These are phyloP conservation scores for Drosophila sp. DNA, from an alignment of 1,140 invertebrate genomes.

Conservation along the genomic window DNA sequence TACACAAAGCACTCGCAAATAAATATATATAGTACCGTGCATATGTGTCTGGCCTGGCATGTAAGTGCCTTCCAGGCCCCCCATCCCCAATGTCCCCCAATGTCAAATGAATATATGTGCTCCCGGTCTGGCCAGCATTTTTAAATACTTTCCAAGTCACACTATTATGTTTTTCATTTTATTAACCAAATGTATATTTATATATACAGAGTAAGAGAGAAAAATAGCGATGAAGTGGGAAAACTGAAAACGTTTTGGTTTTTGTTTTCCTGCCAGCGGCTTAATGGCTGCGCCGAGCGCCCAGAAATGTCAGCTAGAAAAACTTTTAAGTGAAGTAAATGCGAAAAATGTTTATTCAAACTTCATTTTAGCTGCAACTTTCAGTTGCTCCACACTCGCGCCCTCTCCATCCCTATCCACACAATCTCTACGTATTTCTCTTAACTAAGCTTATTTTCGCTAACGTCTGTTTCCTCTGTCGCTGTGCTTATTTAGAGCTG, in stretches of 20 bases:
- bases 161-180: constrained; percentile 61
- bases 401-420: neutral
- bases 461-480: constrained; percentile 37
- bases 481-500: constrained; percentile 68
- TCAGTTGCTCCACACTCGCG: neutral
- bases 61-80: constrained; percentile 47
- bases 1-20: constrained; percentile 20
- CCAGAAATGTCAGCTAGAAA: constrained; percentile 71
- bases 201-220: constrained; percentile 9
- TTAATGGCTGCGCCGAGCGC: constrained; percentile 64
- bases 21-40: constrained; percentile 29
- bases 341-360: constrained; percentile 83
- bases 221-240: neutral
- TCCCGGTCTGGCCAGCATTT: constrained; percentile 55
- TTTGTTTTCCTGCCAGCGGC: constrained; percentile 51
- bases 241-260: constrained; percentile 59
- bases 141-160: constrained; percentile 76
- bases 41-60: constrained; percentile 49
- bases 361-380: constrained; percentile 78
- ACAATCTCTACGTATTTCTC: constrained; percentile 26
- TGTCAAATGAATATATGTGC: constrained; percentile 5
- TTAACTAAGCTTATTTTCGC: constrained; percentile 80
- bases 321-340: constrained; percentile 83
- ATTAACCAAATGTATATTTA: too few species aligned
- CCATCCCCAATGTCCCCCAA: constrained; percentile 10